Conservation (phyloP, 2,888 invertebrate genomes). For the Smittia sp. region DNA sequence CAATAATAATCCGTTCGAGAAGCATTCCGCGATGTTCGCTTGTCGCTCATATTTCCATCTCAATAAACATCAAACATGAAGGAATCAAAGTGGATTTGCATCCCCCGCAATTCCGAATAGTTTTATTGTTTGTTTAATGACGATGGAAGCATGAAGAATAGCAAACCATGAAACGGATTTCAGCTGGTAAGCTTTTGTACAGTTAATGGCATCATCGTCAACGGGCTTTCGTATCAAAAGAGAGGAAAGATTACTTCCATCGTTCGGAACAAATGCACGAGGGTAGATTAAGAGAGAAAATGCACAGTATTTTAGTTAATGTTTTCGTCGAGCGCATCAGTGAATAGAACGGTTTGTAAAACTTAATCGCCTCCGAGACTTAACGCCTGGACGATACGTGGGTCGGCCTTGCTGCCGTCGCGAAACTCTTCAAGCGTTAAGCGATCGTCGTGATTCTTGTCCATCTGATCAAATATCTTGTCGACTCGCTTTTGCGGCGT, state of each 20-base stretch:
- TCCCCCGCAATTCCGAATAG: constrained; percentile 1
- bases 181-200: neutral
- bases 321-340: constrained; percentile 18
- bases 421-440: constrained; percentile 94
- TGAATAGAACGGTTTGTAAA: constrained; percentile 42
- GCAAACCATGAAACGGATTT: neutral
- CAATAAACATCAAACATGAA: neutral
- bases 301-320: constrained; percentile 1
- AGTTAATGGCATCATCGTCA: neutral
- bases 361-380: constrained; percentile 74
- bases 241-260: neutral
- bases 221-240: constrained; percentile 1
- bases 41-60: neutral
- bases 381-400: constrained; percentile 94
- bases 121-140: neutral
- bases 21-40: neutral
- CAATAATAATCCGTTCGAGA: too few species aligned
- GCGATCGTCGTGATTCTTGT: constrained; percentile 96
- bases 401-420: constrained; percentile 97
- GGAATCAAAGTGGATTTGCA: neutral
- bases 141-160: neutral
- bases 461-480: constrained; percentile 98
- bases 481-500: constrained; percentile 95
- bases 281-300: neutral
- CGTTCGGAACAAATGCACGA: neutral